phyloP scores from a whole-genome alignment of 2,797 vertebrate species.

The Acomys russatus region DNA sequence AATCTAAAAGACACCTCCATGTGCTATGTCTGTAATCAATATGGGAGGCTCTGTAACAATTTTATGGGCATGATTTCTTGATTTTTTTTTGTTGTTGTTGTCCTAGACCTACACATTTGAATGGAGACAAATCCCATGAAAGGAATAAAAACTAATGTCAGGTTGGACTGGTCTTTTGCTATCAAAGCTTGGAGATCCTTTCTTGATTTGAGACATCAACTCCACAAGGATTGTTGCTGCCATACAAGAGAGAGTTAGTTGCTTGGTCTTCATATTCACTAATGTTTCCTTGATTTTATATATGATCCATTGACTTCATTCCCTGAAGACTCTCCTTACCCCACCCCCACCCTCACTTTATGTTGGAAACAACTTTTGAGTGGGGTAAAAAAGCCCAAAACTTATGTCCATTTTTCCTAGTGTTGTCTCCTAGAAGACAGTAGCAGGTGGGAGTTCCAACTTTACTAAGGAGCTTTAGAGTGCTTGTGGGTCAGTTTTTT shows the following conservation, averaged over 20 bases:
- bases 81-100: background rate
- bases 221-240: conserved; percentile 24
- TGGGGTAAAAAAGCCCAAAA: background rate
- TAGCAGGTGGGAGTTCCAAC: conserved; percentile 50
- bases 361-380: conserved; percentile 54
- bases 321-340: background rate
- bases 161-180: conserved; percentile 54
- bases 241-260: conserved; percentile 46
- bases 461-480: conserved; percentile 73
- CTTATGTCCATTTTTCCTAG: conserved; percentile 39
- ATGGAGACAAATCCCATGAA: background rate
- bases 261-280: conserved; percentile 5
- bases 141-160: conserved; percentile 32
- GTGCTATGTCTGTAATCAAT: background rate
- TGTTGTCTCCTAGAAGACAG: conserved; percentile 68
- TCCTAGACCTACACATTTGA: conserved; percentile 37
- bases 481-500: conserved; percentile 64
- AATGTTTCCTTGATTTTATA: conserved; percentile 46
- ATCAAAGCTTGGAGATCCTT: conserved; percentile 66
- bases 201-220: conserved; percentile 61
- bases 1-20: conserved; percentile 7
- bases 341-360: background rate
- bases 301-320: conserved; percentile 37
- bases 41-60: background rate
- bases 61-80: conserved; percentile 49